phyloP scores from a whole-genome alignment of 2,113 vertebrate genomes.

The Chloropsis hardwickii region DNA sequence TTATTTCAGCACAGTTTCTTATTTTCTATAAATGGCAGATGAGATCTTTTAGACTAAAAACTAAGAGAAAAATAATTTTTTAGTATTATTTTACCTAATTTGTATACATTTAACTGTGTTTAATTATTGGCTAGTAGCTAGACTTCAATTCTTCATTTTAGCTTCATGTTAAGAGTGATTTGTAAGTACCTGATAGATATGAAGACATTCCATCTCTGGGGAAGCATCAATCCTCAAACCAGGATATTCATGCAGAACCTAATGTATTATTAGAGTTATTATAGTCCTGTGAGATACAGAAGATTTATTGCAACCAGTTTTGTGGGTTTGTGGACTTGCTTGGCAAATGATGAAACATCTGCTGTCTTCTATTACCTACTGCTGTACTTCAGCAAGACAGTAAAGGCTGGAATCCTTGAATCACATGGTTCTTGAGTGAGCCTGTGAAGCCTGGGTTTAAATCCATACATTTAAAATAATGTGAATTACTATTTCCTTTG shows the following conservation, averaged over 20 bases:
- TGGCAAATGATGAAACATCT: background rate
- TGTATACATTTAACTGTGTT: background rate
- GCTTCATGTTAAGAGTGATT: background rate
- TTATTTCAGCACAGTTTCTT: background rate
- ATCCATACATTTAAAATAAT: background rate
- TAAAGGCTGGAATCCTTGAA: background rate
- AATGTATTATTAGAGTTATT: background rate
- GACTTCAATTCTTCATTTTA: background rate
- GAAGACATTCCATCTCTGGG: background rate
- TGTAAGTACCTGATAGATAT: background rate
- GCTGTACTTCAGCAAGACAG: background rate
- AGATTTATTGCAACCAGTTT: background rate
- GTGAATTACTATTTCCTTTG: background rate
- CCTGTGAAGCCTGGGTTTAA: background rate
- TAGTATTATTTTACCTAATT: background rate
- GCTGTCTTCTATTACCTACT: background rate
- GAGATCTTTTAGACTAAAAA: background rate
- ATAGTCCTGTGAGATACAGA: background rate
- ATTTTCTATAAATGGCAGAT: background rate
- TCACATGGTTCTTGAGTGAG: background rate
- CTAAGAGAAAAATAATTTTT: background rate
- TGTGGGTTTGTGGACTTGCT: background rate
- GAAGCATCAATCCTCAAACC: background rate
- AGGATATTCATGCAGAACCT: background rate
- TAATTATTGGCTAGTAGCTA: background rate